Base-by-base conservation (phyloP, 2,113 vertebrate species). In the Diglossa brunneiventris region DNA sequence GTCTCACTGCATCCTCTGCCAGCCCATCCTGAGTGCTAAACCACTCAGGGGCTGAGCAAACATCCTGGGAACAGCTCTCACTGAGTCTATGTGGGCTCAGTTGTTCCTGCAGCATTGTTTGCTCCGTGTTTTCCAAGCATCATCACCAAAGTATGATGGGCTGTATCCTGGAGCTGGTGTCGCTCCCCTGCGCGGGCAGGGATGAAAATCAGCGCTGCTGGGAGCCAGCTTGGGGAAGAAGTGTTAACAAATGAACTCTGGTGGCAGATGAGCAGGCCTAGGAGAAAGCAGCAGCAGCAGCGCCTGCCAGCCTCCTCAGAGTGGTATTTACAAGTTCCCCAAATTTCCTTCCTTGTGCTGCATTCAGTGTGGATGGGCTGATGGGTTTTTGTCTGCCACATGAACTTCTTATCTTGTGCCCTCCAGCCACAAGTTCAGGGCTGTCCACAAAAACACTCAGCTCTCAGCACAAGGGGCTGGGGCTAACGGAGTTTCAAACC, bases 1-100 rank as follows among this genome's bases (percentile, higher is more conserved):
- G 88, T 95, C 94, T 93, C 39, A 3, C 95, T 84, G 92, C 78
- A 49, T 66, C 7, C 89, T 82, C 92, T 96, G 93, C 95, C 92
- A 90, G 88, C 72, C 88, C 37, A 2, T 73, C 92, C 90, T 35
- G 61, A 11, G 59, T 30, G 88, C 93, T 96, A 89, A 95, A 95
- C 89, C 74, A 90, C 85, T 76, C 37, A 24, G 73, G 75, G 70
- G 42, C 92, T 53, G 64, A 79, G 88, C 79, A 90, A 63, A 89
- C 86, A 72, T 63, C 92, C 84, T 89, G 95, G 94, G 96, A 96
- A 95, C 70, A 39, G 87, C 95, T 89, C 93, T 89, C 13, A 1
- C 21, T 1, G 1, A 72, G 70, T 6, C 2, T 37, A 35, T 83
- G 86, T 50, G 83, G 83, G 81, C 68, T 94, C 47, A 82, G 44